These are phyloP conservation scores for Nephila pilipes DNA, from an alignment of 1,140 invertebrate genomes.

Conservation along the genomic window DNA sequence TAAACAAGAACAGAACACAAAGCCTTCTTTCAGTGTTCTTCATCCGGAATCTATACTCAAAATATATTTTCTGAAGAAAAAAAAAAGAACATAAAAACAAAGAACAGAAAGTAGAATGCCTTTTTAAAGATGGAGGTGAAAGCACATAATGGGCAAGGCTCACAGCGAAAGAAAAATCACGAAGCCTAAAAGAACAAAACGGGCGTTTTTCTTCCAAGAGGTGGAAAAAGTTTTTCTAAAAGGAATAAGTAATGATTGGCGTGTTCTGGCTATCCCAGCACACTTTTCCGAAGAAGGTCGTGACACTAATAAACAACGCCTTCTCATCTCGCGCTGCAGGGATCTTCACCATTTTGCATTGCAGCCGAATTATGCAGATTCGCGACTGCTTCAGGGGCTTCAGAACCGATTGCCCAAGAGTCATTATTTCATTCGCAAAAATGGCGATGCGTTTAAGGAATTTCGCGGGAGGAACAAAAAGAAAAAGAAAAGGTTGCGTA, in stretches of 20 bases:
- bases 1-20: not conserved
- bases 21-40: not conserved
- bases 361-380: constrained; percentile 22
- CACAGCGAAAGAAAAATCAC: not conserved
- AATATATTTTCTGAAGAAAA: not conserved
- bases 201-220: constrained; percentile 28
- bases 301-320: constrained; percentile 56
- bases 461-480: constrained; percentile 1
- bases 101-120: not conserved
- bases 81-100: not conserved
- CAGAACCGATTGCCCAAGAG: not conserved
- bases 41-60: not conserved
- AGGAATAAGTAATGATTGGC: constrained; percentile 47
- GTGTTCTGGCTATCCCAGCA: constrained; percentile 7
- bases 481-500: not conserved
- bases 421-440: constrained; percentile 34
- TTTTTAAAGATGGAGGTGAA: constrained; percentile 20
- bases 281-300: constrained; percentile 35
- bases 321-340: constrained; percentile 25
- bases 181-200: constrained; percentile 13
- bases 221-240: constrained; percentile 3
- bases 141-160: constrained; percentile 17
- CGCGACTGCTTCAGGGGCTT: not conserved
- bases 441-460: constrained; percentile 26
- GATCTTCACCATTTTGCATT: constrained; percentile 17